Evolutionary conservation across 1,140 invertebrate species (phyloP), one percentile per base, ranked within the genome.

Genomic region (Carposina sasakii): DNA sequence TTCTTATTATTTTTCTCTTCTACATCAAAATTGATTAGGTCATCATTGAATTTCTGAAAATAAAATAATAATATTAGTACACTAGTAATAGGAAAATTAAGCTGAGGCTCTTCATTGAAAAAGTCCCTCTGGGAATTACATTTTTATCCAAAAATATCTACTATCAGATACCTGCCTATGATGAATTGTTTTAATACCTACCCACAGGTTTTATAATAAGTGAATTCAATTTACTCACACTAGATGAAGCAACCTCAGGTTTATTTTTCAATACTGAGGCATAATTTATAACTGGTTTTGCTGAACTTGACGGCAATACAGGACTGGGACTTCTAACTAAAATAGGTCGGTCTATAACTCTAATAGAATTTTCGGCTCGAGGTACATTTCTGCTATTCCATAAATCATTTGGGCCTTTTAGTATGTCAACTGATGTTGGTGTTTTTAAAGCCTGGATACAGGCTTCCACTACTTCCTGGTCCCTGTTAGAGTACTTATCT

Each of bases 1-100:
- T 78, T 82, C 41, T 69, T 64, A 19, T 50, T 39, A 48, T 61
- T 51, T 24, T 69, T 74, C 1, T 79, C 76, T 54, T 78, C 76
- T 19, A 75, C 73, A 65, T 82, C 76, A 73, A 82, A 82, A 34
- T 48, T 67, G 15, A 81, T 83, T 36, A 83, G 62, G 54, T 83
- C 76, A 50, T 82, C 78, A 63, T 30, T 62, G 24, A 54, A 57
- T 63, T 70, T 82, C 78, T 82, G 74, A 16, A 79, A 79, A 40
- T 45, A 65, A 54, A 55, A 43, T 56, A 48, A 37, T 13, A 52
- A 43, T 23, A 34, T 24, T 10, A 40, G 3, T 21, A 33, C 5
- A 13, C 12, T 34, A 46, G 40, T 45, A 41, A 39, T 48, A 30
- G 31, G 46, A 21, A 21, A 1, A 13, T 41, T 10, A 21, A 53